Base-by-base conservation (phyloP, 2,888 invertebrate species). In the Eupithecia inturbata region DNA sequence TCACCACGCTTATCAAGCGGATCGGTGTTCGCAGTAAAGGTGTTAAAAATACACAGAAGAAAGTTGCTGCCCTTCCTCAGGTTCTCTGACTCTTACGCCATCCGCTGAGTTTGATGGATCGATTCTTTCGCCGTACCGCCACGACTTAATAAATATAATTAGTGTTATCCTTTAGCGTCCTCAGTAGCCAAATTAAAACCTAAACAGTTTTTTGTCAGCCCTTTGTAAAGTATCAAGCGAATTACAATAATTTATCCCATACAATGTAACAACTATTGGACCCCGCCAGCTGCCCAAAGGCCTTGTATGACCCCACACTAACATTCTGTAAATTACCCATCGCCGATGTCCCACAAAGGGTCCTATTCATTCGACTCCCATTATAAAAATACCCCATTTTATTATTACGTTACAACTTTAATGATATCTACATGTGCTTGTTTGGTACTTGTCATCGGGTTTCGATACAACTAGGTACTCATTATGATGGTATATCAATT, bases 371-470 rank as follows among this genome's bases (percentile, higher is more conserved):
- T 88, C 91, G 87, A 91, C 84, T 81, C 85, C 89, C 84, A 93
- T 94, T 94, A 93, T 92, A 90, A 90, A 87, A 86, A 86, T 84
- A 85, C 87, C 92, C 91, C 87, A 80, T 85, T 85, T 85, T 88
- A 91, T 91, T 91, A 90, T 90, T 88, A 92, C 87, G 92, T 91
- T 93, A 91, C 92, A 90, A 89, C 89, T 92, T 92, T 92, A 92
- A 92, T 92, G 90, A 92, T 90, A 90, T 85, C 82, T 83, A 80
- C 83, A 81, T 83, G 83, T 84, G 63, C 33, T 84, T 82, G 82
- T 82, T 80, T 82, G 82, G 82, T 80, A 78, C 76, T 76, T 81
- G 81, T 81, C 79, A 80, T 84, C 79, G 77, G 60, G 49, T 72
- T 72, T 57, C 16, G 53, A 16, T 64, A 12, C 39, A 39, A 53